Evolutionary conservation across 2,888 invertebrate species (phyloP).

Genomic region (Tetrapedia diversipes): DNA sequence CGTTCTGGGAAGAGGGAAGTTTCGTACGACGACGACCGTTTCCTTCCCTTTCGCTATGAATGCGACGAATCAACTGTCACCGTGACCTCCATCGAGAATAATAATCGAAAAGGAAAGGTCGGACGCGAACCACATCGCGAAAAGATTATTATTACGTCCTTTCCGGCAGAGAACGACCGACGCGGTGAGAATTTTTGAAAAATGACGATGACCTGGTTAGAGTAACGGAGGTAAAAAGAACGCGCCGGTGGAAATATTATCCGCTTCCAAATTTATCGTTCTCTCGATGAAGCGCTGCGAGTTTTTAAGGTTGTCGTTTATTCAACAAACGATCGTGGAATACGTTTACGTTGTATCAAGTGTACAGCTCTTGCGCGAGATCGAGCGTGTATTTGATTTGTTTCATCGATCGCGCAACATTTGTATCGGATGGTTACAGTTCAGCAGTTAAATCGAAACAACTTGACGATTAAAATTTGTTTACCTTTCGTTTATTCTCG

Average conservation of each 20-base stretch:
- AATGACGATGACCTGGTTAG: slow-evolving; percentile 23
- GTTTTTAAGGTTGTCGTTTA: not conserved
- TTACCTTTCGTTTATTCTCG: no score
- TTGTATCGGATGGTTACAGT: no score
- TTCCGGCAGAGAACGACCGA: slow-evolving; percentile 3
- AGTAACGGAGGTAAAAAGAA: not conserved
- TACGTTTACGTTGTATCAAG: not conserved
- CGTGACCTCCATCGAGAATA: not conserved
- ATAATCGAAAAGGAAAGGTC: slow-evolving; percentile 28
- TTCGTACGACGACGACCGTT: not conserved
- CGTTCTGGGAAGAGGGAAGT: not conserved
- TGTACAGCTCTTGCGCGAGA: not conserved
- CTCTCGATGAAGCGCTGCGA: not conserved
- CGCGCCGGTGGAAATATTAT: slow-evolving; percentile 36
- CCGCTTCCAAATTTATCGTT: slow-evolving; percentile 24
- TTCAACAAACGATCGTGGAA: not conserved
- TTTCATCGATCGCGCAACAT: not conserved
- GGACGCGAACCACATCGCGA: no score
- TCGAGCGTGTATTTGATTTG: not conserved
- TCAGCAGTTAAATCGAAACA: no score
- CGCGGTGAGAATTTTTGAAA: slow-evolving; percentile 43
- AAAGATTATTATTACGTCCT: slow-evolving; percentile 35
- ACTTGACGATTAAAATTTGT: no score
- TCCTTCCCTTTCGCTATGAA: no score
- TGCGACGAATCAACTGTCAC: not conserved